These are phyloP conservation scores for Centropus bengalensis DNA, from an alignment of 2,113 vertebrate genomes.

Conservation along the genomic window DNA sequence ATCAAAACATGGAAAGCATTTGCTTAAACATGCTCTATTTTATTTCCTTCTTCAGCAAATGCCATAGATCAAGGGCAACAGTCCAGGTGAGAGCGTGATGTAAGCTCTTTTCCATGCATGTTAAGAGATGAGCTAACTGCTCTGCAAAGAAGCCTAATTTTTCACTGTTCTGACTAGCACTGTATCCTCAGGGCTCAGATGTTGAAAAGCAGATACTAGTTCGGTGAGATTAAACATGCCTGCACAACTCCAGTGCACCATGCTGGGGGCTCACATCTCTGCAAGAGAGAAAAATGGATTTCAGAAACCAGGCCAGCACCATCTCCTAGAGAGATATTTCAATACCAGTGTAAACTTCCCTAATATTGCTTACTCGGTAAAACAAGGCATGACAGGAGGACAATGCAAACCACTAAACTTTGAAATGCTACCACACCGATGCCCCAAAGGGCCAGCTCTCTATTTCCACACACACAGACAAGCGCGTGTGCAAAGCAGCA, in stretches of 20 bases:
- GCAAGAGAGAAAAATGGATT: background rate
- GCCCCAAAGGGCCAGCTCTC: slow-evolving; percentile 7
- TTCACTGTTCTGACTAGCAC: slow-evolving; percentile 37
- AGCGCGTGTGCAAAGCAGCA: background rate
- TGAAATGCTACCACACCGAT: background rate
- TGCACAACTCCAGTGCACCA: background rate
- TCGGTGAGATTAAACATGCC: background rate
- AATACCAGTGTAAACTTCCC: background rate
- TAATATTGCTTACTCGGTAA: background rate
- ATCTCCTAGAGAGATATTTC: background rate
- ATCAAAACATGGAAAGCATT: slow-evolving; percentile 53
- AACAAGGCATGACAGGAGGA: background rate
- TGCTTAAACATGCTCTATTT: slow-evolving; percentile 40
- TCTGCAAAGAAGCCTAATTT: background rate
- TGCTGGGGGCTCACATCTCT: slow-evolving; percentile 29
- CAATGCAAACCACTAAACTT: slow-evolving; percentile 19
- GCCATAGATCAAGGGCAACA: slow-evolving; percentile 20
- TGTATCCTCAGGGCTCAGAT: background rate
- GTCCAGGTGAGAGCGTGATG: slow-evolving; percentile 59
- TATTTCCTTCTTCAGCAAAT: slow-evolving; percentile 51
- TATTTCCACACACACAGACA: background rate
- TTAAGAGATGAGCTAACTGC: slow-evolving; percentile 26
- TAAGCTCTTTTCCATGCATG: slow-evolving; percentile 25
- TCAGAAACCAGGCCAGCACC: slow-evolving; percentile 4
- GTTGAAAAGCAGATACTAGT: background rate